phyloP scores from a whole-genome alignment of 2,113 vertebrate species.

The Hypocryptadius cinnamomeus region DNA sequence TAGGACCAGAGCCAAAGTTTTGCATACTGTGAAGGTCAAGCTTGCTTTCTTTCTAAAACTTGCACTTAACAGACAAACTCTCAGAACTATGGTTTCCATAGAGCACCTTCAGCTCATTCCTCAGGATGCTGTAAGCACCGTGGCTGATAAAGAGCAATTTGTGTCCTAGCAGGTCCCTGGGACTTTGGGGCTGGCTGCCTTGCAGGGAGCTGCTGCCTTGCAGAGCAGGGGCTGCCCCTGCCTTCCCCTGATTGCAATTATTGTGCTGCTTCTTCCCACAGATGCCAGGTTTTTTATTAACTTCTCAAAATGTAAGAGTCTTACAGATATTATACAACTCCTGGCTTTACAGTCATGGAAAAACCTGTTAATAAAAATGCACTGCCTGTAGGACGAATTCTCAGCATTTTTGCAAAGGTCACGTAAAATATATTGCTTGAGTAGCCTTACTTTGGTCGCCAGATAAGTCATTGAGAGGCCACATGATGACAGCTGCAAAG shows the following conservation, averaged over 20 bases:
- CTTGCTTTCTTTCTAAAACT: background rate
- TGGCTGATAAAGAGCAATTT: background rate
- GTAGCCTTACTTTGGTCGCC: background rate
- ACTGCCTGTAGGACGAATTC: background rate
- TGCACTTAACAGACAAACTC: background rate
- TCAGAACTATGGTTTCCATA: background rate
- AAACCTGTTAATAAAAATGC: background rate
- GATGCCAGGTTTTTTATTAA: background rate
- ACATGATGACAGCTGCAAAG: background rate
- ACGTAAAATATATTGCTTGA: background rate
- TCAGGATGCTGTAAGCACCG: background rate
- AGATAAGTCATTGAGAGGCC: constrained; percentile 6
- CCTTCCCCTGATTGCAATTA: background rate
- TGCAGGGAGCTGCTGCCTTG: background rate
- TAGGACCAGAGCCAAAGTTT: constrained; percentile 43
- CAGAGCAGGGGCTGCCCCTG: background rate
- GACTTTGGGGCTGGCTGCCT: rapidly evolving
- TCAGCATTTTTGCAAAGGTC: constrained; percentile 39
- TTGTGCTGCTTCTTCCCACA: background rate
- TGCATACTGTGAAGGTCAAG: constrained; percentile 38
- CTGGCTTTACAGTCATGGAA: background rate
- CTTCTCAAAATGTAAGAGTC: background rate
- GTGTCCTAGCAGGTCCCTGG: background rate
- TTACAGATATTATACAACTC: background rate
- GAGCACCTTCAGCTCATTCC: background rate